Base-by-base conservation (phyloP, 2,888 invertebrate genomes). In the Pseudeuparius sepicola region DNA sequence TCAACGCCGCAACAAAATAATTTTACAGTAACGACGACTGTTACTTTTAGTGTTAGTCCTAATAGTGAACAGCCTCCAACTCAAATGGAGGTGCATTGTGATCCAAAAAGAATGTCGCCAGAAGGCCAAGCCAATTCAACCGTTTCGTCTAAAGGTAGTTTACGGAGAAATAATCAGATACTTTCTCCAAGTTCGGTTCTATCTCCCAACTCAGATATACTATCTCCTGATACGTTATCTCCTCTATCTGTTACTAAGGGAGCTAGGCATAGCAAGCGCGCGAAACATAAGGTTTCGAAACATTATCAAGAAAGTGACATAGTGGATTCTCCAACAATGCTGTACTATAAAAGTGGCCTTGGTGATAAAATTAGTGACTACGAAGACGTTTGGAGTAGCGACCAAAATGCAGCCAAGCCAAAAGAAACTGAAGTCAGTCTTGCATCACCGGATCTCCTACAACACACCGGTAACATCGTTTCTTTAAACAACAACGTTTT, bases 321-420 rank as follows among this genome's bases (percentile, higher is more conserved):
- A 41, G 65, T 87, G 45, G 87, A 87, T 60, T 84, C 86, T 34
- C 81, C 81, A 17, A 78, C 78, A 42, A 70, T 79, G 32, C 87
- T 79, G 28, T 89, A 89, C 55, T 89, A 84, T 56, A 71, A 84
- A 49, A 89, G 89, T 60, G 83, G 84, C 2, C 69, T 92, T 17
- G 82, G 85, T 42, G 93, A 93, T 57, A 92, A 92, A 66, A 80
- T 86, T 27, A 90, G 90, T 50, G 93, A 93, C 62, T 93, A 93
- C 56, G 93, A 93, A 65, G 93, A 93, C 57, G 80, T 93, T 49
- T 93, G 93, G 92, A 54, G 56, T 11, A 57, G 53, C 35, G 76
- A 81, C 42, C 18, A 42, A 10, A 75, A 77, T n/a, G 48, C 43
- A 25, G 50, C 44, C 7, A 54, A 50, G 31, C 41, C 45, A 18